Conservation (phyloP, 2,797 vertebrate genomes). For the Melanogrammus aeglefinus region DNA sequence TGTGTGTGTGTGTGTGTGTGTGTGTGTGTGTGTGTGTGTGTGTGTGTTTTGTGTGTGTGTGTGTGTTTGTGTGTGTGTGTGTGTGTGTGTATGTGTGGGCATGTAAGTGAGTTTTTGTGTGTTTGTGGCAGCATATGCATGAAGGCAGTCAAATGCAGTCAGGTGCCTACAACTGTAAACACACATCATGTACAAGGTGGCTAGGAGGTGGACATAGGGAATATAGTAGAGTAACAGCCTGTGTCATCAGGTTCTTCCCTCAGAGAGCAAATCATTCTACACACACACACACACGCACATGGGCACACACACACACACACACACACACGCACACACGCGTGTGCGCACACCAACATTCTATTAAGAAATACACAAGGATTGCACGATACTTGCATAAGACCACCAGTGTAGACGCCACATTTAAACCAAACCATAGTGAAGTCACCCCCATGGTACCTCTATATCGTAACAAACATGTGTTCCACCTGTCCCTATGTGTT, state of each 20-base stretch:
- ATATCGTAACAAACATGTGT: neutral
- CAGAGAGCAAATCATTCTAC: constrained; percentile 24
- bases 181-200: constrained; percentile 27
- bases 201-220: constrained; percentile 37
- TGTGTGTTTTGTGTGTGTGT: no score
- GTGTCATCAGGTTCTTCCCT: constrained; percentile 52
- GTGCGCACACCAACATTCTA: neutral
- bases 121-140: neutral
- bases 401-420: neutral
- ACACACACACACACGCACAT: neutral
- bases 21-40: neutral
- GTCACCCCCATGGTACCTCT: neutral
- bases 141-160: neutral
- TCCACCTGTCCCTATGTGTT: no score
- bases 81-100: no score
- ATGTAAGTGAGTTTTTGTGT: neutral
- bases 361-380: neutral
- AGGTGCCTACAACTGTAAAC: constrained; percentile 11
- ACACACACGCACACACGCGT: neutral
- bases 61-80: neutral
- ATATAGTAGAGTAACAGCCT: constrained; percentile 59
- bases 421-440: neutral
- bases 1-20: no score
- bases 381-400: neutral
- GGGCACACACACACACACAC: neutral